phyloP scores from a whole-genome alignment of 2,113 vertebrate species.

The Ceyx margarethae region DNA sequence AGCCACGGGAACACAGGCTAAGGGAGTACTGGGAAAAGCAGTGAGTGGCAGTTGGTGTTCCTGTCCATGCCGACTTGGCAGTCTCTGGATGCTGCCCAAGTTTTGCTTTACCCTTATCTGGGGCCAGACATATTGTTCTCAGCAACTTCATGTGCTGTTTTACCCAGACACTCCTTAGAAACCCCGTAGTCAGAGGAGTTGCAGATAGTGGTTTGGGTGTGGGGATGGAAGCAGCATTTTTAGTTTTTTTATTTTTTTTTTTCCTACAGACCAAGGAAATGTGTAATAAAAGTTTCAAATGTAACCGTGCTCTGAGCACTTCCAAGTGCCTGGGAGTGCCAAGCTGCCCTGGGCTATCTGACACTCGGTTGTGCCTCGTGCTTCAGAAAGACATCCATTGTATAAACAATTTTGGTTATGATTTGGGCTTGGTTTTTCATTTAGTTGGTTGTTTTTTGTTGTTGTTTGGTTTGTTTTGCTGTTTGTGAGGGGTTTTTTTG shows the following conservation, averaged over 20 bases:
- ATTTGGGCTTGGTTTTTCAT: too few species aligned
- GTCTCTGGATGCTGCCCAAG: slow-evolving; percentile 69
- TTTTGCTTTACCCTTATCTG: slow-evolving; percentile 68
- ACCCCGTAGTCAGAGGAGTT: slow-evolving; percentile 49
- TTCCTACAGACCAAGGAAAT: neutral
- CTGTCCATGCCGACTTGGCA: slow-evolving; percentile 6
- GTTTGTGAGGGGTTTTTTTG: too few species aligned
- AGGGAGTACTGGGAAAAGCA: slow-evolving; percentile 4
- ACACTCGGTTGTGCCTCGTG: slow-evolving; percentile 27
- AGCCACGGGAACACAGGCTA: neutral
- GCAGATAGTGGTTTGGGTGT: slow-evolving; percentile 67
- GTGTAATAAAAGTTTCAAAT: slow-evolving; percentile 31
- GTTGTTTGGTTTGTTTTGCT: too few species aligned
- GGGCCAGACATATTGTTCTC: slow-evolving; percentile 50
- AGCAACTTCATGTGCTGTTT: slow-evolving; percentile 60
- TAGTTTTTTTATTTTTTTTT: neutral
- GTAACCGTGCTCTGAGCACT: neutral
- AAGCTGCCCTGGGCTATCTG: slow-evolving; percentile 15
- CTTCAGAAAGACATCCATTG: neutral
- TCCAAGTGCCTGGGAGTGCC: slow-evolving; percentile 43
- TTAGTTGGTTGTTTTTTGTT: too few species aligned
- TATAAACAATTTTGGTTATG: too few species aligned
- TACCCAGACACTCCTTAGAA: slow-evolving; percentile 72
- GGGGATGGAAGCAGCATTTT: slow-evolving; percentile 30
- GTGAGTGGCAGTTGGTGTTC: slow-evolving; percentile 58